Base-by-base conservation (phyloP, 2,888 invertebrate genomes). In the Ophioninae sp. region DNA sequence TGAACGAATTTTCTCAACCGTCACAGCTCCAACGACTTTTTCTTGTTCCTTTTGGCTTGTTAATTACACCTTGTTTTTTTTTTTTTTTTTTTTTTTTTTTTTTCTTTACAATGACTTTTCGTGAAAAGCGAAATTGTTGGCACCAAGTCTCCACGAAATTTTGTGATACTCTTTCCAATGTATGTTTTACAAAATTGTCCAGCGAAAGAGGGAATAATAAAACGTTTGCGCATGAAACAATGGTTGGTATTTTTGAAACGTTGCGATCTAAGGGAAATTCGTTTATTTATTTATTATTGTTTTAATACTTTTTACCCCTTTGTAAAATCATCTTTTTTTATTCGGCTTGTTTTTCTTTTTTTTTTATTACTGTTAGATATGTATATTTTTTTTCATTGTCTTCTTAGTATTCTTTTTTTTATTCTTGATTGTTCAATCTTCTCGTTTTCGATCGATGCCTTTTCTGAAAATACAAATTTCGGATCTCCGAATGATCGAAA, bases 1-100 rank as follows among this genome's bases (percentile, higher is more conserved):
- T 57, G n/a, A 81, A 73, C 20, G n/a, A 59, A 83, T 80, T 79
- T 79, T 72, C 76, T 83, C 64, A 67, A 80, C 77, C 10, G 44
- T 73, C 69, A 8, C 30, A 62, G 56, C 64, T 76, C n/a, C 8
- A n/a, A 70, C 56, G 20, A 21, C 7, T 75, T 23, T 56, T 39
- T 56, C 37, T 30, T 30, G 23, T 21, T 17, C 17, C 21, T n/a
- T 37, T 30, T 50, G n/a, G 30, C 62, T 50, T 44, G 21, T 41
- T 72, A 41, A 44, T 61, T 62, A 62, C 44, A 62, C 20, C 23
- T 61, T 7, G 0, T 50, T 50, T 23, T 5, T 68, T 23, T 17
- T 2, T n/a, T 5, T 7, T 2, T 50, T 50, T 23, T 5, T 68
- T 23, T 17, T 2, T n/a, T 5, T 7, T 2, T 50, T 50, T 23